These are phyloP conservation scores for Antheraea pernyi DNA, from an alignment of 1,140 invertebrate genomes.

Conservation along the genomic window DNA sequence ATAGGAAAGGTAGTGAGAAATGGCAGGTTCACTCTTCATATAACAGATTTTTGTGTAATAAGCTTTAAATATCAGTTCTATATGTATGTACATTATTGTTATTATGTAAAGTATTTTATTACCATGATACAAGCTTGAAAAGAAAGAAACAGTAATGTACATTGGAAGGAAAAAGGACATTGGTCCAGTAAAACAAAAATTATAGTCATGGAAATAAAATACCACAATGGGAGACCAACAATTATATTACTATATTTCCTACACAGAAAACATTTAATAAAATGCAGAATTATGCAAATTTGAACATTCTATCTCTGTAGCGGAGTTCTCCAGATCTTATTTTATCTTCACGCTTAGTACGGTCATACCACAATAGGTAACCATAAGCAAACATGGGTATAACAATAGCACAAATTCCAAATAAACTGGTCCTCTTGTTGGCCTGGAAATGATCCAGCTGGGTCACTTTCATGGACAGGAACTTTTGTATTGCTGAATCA, in stretches of 20 bases:
- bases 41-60: too few species aligned
- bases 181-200: too few species aligned
- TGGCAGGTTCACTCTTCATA: too few species aligned
- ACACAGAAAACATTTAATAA: conserved; percentile 16
- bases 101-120: too few species aligned
- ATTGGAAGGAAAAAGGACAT: too few species aligned
- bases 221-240: not conserved
- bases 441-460: conserved; percentile 85
- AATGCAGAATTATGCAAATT: conserved; percentile 27
- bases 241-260: conserved; percentile 8
- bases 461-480: conserved; percentile 83
- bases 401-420: conserved; percentile 78
- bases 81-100: too few species aligned
- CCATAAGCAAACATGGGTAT: conserved; percentile 80
- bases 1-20: too few species aligned
- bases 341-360: conserved; percentile 79
- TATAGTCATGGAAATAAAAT: not conserved
- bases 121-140: too few species aligned
- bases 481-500: conserved; percentile 86
- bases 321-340: conserved; percentile 84
- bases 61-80: too few species aligned
- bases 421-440: conserved; percentile 79
- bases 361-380: conserved; percentile 77
- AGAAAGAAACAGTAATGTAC: too few species aligned
- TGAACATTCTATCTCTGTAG: conserved; percentile 84